Percentiles rank a stretch among this genome's conserved stretches.
phyloP scores from a whole-genome alignment of 2,113 vertebrate species.

The Ramphastos sulfuratus region DNA sequence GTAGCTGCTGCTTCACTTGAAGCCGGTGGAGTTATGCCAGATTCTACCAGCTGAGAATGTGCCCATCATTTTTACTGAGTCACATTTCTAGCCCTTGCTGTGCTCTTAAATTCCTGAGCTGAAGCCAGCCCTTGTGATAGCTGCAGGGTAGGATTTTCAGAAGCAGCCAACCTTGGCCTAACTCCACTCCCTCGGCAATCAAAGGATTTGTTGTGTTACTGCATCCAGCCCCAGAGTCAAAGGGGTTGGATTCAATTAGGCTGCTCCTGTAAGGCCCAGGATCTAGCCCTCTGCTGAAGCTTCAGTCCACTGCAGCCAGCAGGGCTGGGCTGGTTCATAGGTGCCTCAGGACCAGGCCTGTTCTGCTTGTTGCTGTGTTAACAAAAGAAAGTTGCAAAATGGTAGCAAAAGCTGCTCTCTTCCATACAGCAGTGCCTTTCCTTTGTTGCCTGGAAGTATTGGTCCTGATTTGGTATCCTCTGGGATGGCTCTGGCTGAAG shows the following conservation, averaged over 20 bases:
- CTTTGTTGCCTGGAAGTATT: not conserved
- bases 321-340: not conserved
- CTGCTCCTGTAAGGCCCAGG: not conserved
- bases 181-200: not conserved
- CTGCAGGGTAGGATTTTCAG: slow-evolving; percentile 11
- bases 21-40: not conserved
- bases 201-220: not conserved
- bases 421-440: accelerated
- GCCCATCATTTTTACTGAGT: not conserved
- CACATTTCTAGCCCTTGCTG: not conserved
- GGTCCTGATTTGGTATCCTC: not conserved
- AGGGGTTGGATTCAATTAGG: not conserved
- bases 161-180: not conserved
- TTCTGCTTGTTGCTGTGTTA: not conserved
- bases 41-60: not conserved
- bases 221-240: not conserved
- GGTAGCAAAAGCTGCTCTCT: not conserved
- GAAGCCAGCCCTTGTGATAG: not conserved
- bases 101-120: not conserved
- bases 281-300: not conserved
- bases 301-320: accelerated
- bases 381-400: not conserved
- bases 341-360: not conserved
- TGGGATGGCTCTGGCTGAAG: not conserved
- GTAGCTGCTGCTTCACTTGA: not conserved